Conservation (phyloP, 2,113 vertebrate species). For the Mormoops blainvillei region DNA sequence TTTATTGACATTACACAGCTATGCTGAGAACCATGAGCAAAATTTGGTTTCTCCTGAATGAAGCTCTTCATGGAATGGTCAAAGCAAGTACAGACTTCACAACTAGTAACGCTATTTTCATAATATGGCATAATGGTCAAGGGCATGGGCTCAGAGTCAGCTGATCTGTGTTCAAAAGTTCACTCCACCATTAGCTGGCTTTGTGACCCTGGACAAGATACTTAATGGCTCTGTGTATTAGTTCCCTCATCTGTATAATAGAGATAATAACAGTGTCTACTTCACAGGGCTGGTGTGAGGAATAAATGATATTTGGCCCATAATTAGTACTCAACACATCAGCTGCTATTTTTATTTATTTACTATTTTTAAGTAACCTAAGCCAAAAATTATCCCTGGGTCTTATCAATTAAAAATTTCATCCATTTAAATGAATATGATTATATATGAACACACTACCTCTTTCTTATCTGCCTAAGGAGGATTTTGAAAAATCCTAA, state of each 20-base stretch:
- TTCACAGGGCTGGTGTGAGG: neutral
- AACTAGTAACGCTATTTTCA: neutral
- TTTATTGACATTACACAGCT: neutral
- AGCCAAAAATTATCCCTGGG: neutral
- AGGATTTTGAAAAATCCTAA: neutral
- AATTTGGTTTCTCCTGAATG: neutral
- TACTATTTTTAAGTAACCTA: neutral
- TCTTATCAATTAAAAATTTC: constrained; percentile 27
- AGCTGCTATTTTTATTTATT: neutral
- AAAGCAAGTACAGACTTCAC: neutral
- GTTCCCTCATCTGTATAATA: neutral
- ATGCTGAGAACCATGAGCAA: neutral
- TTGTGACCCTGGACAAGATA: neutral
- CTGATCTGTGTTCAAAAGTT: neutral
- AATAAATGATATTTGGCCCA: neutral
- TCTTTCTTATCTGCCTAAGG: neutral
- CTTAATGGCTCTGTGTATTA: neutral
- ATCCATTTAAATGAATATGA: constrained; percentile 30
- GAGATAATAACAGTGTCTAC: neutral
- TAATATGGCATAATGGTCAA: neutral
- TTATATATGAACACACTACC: neutral
- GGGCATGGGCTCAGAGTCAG: neutral
- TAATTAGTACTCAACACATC: neutral
- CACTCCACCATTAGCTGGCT: neutral
- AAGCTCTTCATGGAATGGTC: neutral